Conservation (phyloP, 2,797 vertebrate species). For the Enteromius paludinosus region DNA sequence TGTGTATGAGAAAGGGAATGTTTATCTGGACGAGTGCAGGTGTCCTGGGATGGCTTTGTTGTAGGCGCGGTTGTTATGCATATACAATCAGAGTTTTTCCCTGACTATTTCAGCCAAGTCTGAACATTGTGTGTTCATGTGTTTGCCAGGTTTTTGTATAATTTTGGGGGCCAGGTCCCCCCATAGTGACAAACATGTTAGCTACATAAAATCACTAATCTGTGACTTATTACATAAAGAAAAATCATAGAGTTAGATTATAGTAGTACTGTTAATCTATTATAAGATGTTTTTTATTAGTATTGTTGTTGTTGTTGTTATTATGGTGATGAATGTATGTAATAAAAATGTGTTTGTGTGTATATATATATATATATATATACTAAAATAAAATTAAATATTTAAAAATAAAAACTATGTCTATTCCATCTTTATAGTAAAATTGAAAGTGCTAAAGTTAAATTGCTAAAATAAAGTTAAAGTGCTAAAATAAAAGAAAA, state of each 20-base stretch:
- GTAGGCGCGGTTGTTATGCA: slow-evolving; percentile 29
- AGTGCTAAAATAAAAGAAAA: neutral
- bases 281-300: neutral
- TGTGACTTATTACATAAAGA: neutral
- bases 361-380: neutral
- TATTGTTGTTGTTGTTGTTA: too few species aligned
- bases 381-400: neutral
- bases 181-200: neutral
- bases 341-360: neutral
- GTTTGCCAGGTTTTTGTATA: neutral
- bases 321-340: neutral
- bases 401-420: neutral
- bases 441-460: neutral
- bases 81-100: neutral
- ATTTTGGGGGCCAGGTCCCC: neutral
- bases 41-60: slow-evolving; percentile 49
- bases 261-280: neutral
- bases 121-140: neutral
- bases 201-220: neutral
- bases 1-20: neutral
- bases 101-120: neutral
- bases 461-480: neutral
- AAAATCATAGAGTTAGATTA: neutral
- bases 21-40: slow-evolving; percentile 48
- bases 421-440: neutral